A percentile compares a stretch with the other conserved stretches of the same genome.
phyloP scores from a whole-genome alignment of 2,888 invertebrate species.

The Agelastica alni region DNA sequence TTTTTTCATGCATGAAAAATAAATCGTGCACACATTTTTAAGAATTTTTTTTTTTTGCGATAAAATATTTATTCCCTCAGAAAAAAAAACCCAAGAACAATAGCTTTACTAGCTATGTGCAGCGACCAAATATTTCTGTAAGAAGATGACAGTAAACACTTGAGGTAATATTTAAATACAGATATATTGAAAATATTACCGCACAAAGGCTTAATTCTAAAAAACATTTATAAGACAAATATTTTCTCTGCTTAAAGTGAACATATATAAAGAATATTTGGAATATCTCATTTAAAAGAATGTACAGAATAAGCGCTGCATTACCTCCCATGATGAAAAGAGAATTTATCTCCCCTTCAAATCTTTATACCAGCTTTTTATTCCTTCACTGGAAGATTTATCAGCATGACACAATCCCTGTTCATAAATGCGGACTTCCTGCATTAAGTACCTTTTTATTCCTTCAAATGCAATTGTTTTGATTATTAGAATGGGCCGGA shows the following conservation, averaged over 20 bases:
- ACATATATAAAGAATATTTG: not conserved
- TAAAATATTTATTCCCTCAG: too few species aligned
- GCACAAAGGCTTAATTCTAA: too few species aligned
- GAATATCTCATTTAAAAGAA: not conserved
- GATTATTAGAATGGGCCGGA: constrained; percentile 6
- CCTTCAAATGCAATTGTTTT: constrained; percentile 15
- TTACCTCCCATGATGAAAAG: constrained; percentile 4
- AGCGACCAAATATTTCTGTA: too few species aligned
- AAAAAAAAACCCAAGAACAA: too few species aligned
- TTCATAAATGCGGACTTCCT: constrained; percentile 22
- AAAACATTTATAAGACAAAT: too few species aligned
- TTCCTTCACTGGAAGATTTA: constrained; percentile 21
- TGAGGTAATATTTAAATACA: too few species aligned
- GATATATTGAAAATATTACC: too few species aligned
- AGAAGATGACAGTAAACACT: too few species aligned
- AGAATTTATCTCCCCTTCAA: constrained; percentile 14
- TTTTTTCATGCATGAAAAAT: too few species aligned
- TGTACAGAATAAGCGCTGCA: not conserved
- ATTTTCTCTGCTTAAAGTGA: not conserved
- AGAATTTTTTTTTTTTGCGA: too few species aligned
- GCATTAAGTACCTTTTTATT: constrained; percentile 21
- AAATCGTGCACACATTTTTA: too few species aligned
- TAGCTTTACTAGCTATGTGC: too few species aligned
- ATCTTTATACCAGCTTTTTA: constrained; percentile 15
- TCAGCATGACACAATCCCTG: constrained; percentile 18